Evolutionary conservation across 2,888 invertebrate species (phyloP).

Genomic region (Heterodera filipjevi): DNA sequence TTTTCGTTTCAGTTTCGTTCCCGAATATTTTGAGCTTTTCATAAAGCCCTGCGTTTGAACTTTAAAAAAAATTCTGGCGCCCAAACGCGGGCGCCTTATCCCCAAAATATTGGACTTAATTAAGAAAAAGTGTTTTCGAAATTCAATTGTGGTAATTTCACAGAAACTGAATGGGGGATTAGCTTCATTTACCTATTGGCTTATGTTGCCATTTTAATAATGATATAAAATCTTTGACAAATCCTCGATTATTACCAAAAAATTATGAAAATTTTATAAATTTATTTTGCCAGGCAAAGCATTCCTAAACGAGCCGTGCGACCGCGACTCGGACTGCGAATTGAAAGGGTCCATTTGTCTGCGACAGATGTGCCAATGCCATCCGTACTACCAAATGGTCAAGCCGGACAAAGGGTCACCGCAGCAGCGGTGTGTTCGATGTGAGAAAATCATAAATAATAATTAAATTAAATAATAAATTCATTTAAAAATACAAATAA

Average conservation of each 20-base stretch:
- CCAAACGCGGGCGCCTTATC: too few species aligned
- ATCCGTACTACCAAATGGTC: slow-evolving; percentile 58
- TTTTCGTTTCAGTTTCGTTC: not conserved
- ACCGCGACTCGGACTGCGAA: slow-evolving; percentile 60
- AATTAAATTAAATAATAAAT: not conserved
- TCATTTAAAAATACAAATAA: slow-evolving; percentile 1
- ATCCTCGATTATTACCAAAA: not conserved
- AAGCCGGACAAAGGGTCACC: slow-evolving; percentile 54
- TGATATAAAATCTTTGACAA: too few species aligned
- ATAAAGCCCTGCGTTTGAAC: too few species aligned
- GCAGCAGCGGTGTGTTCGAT: slow-evolving; percentile 10
- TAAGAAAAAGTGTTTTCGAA: too few species aligned
- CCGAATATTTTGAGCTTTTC: too few species aligned
- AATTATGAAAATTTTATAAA: not conserved
- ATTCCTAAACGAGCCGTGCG: slow-evolving; percentile 55
- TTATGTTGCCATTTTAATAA: too few species aligned
- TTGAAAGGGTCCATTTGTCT: slow-evolving; percentile 64
- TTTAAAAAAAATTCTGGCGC: too few species aligned
- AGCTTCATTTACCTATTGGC: too few species aligned
- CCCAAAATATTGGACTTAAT: too few species aligned
- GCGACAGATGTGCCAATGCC: slow-evolving; percentile 61
- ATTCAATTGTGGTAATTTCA: too few species aligned
- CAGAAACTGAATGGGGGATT: too few species aligned
- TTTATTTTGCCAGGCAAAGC: slow-evolving; percentile 54
- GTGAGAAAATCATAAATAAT: not conserved